Evolutionary conservation across 2,888 invertebrate species (phyloP).

Genomic region (Aelia acuminata): DNA sequence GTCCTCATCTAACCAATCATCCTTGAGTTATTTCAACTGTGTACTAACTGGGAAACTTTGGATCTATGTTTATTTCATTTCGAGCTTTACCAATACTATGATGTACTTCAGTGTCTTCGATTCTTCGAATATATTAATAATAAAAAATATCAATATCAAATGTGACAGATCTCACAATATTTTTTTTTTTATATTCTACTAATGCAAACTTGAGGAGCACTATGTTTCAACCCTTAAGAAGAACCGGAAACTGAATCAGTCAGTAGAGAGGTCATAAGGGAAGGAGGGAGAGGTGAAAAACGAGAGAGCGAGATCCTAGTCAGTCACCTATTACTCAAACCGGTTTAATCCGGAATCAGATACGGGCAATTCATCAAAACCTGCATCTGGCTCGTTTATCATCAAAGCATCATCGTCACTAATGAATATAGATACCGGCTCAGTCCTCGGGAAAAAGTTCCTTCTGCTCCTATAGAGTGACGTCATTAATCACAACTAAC

Average conservation of each 20-base stretch:
- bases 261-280: background rate
- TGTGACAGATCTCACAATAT: too few species aligned
- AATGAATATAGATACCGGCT: conserved; percentile 51
- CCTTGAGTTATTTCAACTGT: too few species aligned
- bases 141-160: too few species aligned
- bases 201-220: too few species aligned
- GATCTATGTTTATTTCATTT: too few species aligned
- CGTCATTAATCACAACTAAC: conserved; percentile 41
- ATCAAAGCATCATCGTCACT: background rate
- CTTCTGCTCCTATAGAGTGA: conserved; percentile 1
- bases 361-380: conserved; percentile 47
- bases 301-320: conserved; percentile 43
- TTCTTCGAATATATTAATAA: too few species aligned
- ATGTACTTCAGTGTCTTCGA: too few species aligned
- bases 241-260: background rate
- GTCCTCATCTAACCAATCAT: too few species aligned
- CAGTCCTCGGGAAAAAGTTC: background rate
- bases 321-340: conserved; percentile 43
- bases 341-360: conserved; percentile 43
- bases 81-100: too few species aligned
- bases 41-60: too few species aligned
- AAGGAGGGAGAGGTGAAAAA: background rate
- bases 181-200: too few species aligned
- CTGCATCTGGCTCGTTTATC: conserved; percentile 27
- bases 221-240: background rate